Evolutionary conservation across 2,797 vertebrate genomes (phyloP).

Genomic region (Poeciliopsis gracilis): DNA sequence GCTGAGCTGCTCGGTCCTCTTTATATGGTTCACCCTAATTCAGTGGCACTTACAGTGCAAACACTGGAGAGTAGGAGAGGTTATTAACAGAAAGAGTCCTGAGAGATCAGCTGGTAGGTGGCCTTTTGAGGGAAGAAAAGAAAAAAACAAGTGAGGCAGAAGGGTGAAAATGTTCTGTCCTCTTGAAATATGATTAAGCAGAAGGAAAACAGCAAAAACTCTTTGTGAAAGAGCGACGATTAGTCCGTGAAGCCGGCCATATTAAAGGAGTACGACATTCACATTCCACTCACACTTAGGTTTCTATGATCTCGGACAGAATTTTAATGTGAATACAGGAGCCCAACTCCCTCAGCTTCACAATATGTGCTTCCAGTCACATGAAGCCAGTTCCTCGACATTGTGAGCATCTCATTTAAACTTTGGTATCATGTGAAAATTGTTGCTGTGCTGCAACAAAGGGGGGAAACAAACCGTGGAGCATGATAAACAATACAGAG

Average conservation of each 20-base stretch:
- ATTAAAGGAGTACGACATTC: slow-evolving; percentile 49
- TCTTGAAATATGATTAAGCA: slow-evolving; percentile 46
- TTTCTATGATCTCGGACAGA: slow-evolving; percentile 53
- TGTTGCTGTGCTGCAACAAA: slow-evolving; percentile 4
- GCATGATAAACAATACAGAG: neutral
- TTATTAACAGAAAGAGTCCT: slow-evolving; percentile 64
- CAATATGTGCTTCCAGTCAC: slow-evolving; percentile 18
- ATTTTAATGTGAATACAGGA: slow-evolving; percentile 46
- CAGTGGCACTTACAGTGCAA: slow-evolving; percentile 44
- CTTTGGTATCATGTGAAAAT: slow-evolving; percentile 11
- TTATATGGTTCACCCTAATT: slow-evolving; percentile 50
- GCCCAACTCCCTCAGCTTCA: neutral
- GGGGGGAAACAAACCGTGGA: neutral
- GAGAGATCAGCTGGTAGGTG: slow-evolving; percentile 55
- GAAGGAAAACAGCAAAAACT: slow-evolving; percentile 38
- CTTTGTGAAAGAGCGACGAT: slow-evolving; percentile 50
- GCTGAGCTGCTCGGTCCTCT: slow-evolving; percentile 39
- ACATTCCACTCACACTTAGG: slow-evolving; percentile 30
- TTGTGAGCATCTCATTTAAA: neutral
- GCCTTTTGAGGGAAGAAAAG: slow-evolving; percentile 18
- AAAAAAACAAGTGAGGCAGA: neutral
- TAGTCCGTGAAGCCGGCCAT: slow-evolving; percentile 34
- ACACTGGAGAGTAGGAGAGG: slow-evolving; percentile 35
- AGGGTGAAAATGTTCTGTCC: slow-evolving; percentile 30
- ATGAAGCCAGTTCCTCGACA: slow-evolving; percentile 16